Evolutionary conservation across 2,888 invertebrate species (phyloP).

Genomic region (Rhorus exstirpatorius): DNA sequence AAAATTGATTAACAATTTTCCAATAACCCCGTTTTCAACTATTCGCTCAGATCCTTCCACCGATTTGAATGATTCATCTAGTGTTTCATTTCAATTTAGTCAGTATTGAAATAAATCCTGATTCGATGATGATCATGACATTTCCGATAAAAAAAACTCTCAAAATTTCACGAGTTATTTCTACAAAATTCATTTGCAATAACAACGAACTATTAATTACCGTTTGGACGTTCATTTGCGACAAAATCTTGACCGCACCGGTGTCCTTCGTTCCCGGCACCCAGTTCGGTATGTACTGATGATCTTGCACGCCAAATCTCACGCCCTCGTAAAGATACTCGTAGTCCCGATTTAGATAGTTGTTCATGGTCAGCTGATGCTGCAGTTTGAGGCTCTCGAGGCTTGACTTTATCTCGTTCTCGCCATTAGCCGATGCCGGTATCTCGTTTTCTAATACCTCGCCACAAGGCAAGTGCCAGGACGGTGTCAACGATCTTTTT

Average conservation of each 20-base stretch:
- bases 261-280: slow-evolving; percentile 83
- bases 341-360: slow-evolving; percentile 82
- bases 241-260: slow-evolving; percentile 75
- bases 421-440: slow-evolving; percentile 65
- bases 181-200: not conserved
- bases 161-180: not conserved
- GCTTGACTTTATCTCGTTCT: slow-evolving; percentile 74
- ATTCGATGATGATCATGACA: too few relatives aligned
- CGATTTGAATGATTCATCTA: too few relatives aligned
- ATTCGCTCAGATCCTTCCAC: too few relatives aligned
- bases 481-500: slow-evolving; percentile 73
- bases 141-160: too few relatives aligned
- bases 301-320: slow-evolving; percentile 80
- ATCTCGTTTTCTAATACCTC: slow-evolving; percentile 70
- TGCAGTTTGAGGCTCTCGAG: slow-evolving; percentile 79
- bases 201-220: slow-evolving; percentile 71
- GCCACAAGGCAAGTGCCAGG: slow-evolving; percentile 84
- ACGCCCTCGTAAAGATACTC: slow-evolving; percentile 83
- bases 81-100: too few relatives aligned
- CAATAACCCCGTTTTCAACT: too few relatives aligned
- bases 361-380: slow-evolving; percentile 80
- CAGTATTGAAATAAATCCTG: too few relatives aligned
- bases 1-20: too few relatives aligned
- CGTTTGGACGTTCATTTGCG: slow-evolving; percentile 71
- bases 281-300: slow-evolving; percentile 85